A percentile compares a stretch with the other conserved stretches of the same genome.
These are phyloP conservation scores for Drosophila parthenogenetica DNA, from an alignment of 2,888 invertebrate species.

Conservation along the genomic window DNA sequence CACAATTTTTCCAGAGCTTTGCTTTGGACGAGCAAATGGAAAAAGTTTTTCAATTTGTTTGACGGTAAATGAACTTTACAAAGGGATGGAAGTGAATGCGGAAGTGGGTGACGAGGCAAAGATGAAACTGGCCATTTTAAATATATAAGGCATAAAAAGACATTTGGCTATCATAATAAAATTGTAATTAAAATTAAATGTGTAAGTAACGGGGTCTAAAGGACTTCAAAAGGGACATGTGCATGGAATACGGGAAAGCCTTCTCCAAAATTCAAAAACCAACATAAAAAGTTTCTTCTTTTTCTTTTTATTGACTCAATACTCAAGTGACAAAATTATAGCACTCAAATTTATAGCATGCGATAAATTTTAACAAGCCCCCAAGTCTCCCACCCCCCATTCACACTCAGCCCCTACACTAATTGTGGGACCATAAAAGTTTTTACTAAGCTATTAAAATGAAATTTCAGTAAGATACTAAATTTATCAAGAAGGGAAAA, in stretches of 20 bases:
- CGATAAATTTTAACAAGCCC: conserved; percentile 72
- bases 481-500: conserved; percentile 24
- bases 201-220: conserved; percentile 33
- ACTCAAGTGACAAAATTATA: conserved; percentile 69
- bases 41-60: conserved; percentile 79
- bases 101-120: conserved; percentile 16
- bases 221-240: conserved; percentile 35
- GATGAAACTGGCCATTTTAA: conserved; percentile 59
- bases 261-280: conserved; percentile 54
- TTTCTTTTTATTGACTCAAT: conserved; percentile 65
- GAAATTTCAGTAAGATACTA: conserved; percentile 20
- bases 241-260: conserved; percentile 43
- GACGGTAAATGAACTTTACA: conserved; percentile 73
- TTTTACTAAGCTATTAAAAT: conserved; percentile 50
- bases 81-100: conserved; percentile 25
- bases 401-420: conserved; percentile 29
- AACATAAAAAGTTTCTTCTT: conserved; percentile 57
- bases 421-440: conserved; percentile 62
- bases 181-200: conserved; percentile 74
- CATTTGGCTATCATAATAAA: conserved; percentile 72
- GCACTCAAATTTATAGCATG: conserved; percentile 73
- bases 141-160: conserved; percentile 62
- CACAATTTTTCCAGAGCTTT: conserved; percentile 58
- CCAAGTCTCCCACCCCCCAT: background rate
- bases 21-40: conserved; percentile 64